These are phyloP conservation scores for Uria lomvia DNA, from an alignment of 2,113 vertebrate genomes.

Conservation along the genomic window DNA sequence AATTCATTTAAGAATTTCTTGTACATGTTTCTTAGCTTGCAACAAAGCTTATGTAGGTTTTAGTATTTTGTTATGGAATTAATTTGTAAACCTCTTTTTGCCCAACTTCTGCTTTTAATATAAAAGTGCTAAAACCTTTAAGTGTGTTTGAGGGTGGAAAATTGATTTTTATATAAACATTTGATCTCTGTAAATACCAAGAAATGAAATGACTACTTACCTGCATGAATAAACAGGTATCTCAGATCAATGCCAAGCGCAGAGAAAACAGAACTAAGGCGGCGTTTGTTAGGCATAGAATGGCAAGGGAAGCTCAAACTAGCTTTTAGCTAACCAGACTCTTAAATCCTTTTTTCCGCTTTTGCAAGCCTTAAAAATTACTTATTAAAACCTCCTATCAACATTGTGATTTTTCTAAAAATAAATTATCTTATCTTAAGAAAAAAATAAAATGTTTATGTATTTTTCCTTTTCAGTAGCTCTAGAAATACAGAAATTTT, in stretches of 20 bases:
- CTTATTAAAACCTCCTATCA: not conserved
- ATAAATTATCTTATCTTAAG: constrained; percentile 3
- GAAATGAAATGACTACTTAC: not conserved
- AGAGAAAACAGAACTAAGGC: not conserved
- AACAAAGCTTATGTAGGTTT: not conserved
- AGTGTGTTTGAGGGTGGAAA: not conserved
- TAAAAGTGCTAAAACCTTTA: not conserved
- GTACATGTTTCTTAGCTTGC: constrained; percentile 42
- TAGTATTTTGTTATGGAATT: not conserved
- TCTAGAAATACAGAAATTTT: not conserved
- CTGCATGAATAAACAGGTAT: not conserved
- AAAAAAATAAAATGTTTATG: not conserved
- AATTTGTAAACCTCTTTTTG: constrained; percentile 16
- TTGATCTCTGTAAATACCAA: constrained; percentile 1
- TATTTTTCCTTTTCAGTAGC: not conserved
- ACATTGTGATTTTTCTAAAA: constrained; percentile 43
- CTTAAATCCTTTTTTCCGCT: not conserved
- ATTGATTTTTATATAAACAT: not conserved
- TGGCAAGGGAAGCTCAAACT: not conserved
- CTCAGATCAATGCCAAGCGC: not conserved
- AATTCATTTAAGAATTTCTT: constrained; percentile 57
- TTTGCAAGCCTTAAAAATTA: constrained; percentile 31
- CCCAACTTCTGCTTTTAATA: not conserved
- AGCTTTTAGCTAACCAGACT: constrained; percentile 1
- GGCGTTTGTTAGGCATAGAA: not conserved